Evolutionary conservation across 2,888 invertebrate genomes (phyloP).

Genomic region (Endomychus coccineus): DNA sequence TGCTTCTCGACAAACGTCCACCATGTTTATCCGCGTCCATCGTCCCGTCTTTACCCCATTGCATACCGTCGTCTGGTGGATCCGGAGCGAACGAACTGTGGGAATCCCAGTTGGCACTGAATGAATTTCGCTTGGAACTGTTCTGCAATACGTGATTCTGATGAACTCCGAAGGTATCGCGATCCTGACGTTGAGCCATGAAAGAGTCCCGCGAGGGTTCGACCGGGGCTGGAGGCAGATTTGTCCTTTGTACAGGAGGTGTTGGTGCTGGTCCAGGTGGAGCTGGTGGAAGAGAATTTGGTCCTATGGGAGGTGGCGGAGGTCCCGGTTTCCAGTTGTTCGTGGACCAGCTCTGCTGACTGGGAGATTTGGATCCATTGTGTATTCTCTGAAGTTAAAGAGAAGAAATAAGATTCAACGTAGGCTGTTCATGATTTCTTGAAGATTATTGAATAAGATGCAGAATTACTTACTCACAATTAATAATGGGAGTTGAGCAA

Average conservation of each 20-base stretch:
- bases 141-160: conserved; percentile 47
- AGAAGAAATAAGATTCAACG: no score
- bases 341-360: conserved; percentile 40
- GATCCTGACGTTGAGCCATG: conserved; percentile 61
- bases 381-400: conserved; percentile 32
- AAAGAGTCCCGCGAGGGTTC: conserved; percentile 54
- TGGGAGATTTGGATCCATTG: conserved; percentile 39
- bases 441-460: no score
- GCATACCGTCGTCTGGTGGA: conserved; percentile 40
- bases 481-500: no score
- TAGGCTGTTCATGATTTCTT: no score
- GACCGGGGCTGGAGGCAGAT: conserved; percentile 60
- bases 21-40: conserved; percentile 35
- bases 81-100: conserved; percentile 39
- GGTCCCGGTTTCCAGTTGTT: conserved; percentile 49
- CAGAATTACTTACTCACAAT: no score
- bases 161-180: conserved; percentile 67
- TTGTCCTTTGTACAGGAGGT: conserved; percentile 49
- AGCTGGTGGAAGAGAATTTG: conserved; percentile 51
- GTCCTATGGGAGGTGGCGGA: conserved; percentile 56
- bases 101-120: conserved; percentile 44
- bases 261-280: conserved; percentile 54
- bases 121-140: conserved; percentile 41
- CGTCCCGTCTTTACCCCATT: conserved; percentile 18
- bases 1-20: conserved; percentile 31